phyloP scores from a whole-genome alignment of 2,797 vertebrate species.

The Eulemur mongoz region DNA sequence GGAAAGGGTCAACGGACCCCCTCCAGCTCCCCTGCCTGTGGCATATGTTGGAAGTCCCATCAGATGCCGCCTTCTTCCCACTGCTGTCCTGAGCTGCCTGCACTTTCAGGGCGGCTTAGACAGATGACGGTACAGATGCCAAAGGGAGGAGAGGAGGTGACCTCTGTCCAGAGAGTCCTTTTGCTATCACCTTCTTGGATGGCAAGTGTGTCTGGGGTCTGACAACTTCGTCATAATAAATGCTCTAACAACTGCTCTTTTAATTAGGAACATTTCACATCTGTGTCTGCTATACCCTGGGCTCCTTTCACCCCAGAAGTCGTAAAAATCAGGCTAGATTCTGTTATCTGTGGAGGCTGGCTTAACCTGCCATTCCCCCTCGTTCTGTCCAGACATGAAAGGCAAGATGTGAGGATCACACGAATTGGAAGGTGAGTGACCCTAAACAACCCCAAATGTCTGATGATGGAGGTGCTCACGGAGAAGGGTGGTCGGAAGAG shows the following conservation, averaged over 20 bases:
- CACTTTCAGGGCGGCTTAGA: neutral
- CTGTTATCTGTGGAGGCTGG: slow-evolving; percentile 4
- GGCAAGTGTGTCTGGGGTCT: neutral
- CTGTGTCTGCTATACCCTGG: neutral
- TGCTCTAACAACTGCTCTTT: slow-evolving; percentile 51
- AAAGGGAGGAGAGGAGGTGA: neutral
- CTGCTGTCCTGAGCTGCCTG: neutral
- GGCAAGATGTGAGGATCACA: neutral
- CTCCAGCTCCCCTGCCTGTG: neutral
- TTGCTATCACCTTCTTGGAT: slow-evolving; percentile 50
- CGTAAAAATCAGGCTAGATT: slow-evolving; percentile 45
- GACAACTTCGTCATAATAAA: neutral
- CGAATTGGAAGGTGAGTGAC: neutral
- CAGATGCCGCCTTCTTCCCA: neutral
- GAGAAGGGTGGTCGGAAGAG: neutral
- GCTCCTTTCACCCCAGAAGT: neutral
- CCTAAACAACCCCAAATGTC: neutral
- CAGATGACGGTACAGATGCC: slow-evolving; percentile 13
- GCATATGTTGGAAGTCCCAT: neutral
- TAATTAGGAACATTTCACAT: slow-evolving; percentile 12
- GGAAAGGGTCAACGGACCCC: neutral
- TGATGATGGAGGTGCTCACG: neutral
- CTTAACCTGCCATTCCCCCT: slow-evolving; percentile 8
- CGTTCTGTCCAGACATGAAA: slow-evolving; percentile 10
- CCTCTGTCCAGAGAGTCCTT: slow-evolving; percentile 21